Base-by-base conservation (phyloP, 2,888 invertebrate genomes). In the Buathra laborator region DNA sequence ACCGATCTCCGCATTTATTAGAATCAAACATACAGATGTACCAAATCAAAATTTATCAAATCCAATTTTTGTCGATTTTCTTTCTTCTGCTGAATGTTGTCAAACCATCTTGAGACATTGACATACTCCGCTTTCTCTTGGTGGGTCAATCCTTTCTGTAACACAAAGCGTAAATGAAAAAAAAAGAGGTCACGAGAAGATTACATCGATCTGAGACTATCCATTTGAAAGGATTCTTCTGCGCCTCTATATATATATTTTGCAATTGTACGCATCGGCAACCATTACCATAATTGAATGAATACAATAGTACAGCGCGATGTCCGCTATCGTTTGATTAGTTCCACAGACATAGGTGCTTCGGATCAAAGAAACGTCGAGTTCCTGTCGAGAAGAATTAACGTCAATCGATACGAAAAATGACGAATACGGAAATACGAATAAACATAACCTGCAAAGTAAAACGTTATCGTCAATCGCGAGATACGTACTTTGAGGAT, bases 101-200 rank as follows among this genome's bases (percentile, higher is more conserved):
- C 96, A 87, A 96, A 97, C 97, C 97, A 97, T 88, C 97, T 95
- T 59, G 97, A 97, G 0, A 97, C 93, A 91, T 97, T 95, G 32
- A 97, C 90, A 84, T 96, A 95, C 74, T 95, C 95, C 89, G 97
- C 97, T 89, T 96, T 96, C 74, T 97, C 97, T 82, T 95, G 93
- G 32, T 95, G 94, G 10, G 95, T 95, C 14, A 97, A 94, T 19
- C 95, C 95, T 89, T 95, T 95, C 97, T 97, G 94, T 87, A 95
- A 95, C 86, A 88, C 90, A 86, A 19, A 2, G 53, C 1, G 10
- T 16, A 3, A 44, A 2, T 3, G 3, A 85, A 75, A 71, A 16
- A 68, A 66, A 51, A 66, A 12, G 37, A 32, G 51, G 53, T 53
- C 24, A 19, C 48, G 59, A 56, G 81, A 56, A 87, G 87, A 89